Evolutionary conservation across 2,113 vertebrate genomes (phyloP).

Genomic region (Elgaria multicarinata): DNA sequence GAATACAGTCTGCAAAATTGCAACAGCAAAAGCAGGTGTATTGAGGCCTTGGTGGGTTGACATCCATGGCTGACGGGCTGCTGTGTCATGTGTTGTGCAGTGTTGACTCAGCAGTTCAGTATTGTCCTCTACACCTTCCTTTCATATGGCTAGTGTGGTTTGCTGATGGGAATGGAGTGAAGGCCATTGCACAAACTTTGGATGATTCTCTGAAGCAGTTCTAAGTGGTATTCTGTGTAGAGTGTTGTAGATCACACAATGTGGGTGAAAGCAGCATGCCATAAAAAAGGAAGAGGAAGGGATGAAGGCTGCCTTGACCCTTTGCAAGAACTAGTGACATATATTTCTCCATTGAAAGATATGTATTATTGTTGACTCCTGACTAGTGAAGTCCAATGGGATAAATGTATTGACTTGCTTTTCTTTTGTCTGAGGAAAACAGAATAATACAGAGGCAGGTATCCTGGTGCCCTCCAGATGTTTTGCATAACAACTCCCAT

Average conservation of each 20-base stretch:
- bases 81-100: background rate
- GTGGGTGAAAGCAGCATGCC: background rate
- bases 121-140: background rate
- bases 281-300: background rate
- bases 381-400: background rate
- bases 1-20: background rate
- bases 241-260: background rate
- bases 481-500: no score
- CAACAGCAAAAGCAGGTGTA: background rate
- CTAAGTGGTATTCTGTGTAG: background rate
- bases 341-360: background rate
- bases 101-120: background rate
- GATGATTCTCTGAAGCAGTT: background rate
- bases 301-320: background rate
- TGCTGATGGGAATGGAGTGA: background rate
- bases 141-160: background rate
- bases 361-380: background rate
- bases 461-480: no score
- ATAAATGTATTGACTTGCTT: background rate
- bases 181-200: background rate
- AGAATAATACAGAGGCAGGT: background rate
- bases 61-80: background rate
- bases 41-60: background rate
- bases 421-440: background rate
- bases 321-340: background rate